Evolutionary conservation across 1,140 invertebrate species (phyloP), one percentile per base, ranked within the genome.

Genomic region (Hyles euphorbiae): DNA sequence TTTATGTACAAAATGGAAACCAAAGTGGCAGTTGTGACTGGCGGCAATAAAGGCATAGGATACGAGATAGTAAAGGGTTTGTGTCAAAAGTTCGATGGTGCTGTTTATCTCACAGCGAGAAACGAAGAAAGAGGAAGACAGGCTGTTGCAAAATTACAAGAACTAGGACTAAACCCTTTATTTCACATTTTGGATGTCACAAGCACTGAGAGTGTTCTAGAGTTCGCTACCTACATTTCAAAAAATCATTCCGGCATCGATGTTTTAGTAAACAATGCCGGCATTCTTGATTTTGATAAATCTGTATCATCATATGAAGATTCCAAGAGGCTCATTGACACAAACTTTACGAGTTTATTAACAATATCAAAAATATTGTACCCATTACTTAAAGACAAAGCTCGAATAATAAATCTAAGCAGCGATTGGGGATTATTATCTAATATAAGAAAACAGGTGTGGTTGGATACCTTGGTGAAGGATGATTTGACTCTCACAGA

Each of bases 261-360:
- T 90, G 79, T 97, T 51, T 84, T 97, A 3, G 92, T 97, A 48
- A 97, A 97, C 83, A 97, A 97, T 90, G 96, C 96, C 65, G 96
- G 92, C 2, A 95, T 96, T 65, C 92, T 94, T 33, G 96, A 93
- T 83, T 83, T 84, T 59, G 86, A 87, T 69, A 91, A 93, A 12
- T 90, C 91, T 5, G 92, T 92, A 67, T 92, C 94, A 36, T 92
- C 94, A 65, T 78, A 82, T 49, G 90, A 92, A 65, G 94, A 96
- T 88, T 94, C 94, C 4, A 92, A 93, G 71, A 90, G 92, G 61
- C 94, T 95, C 2, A 81, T 94, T 2, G 85, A 87, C 61, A 92
- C 93, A 5, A 96, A 96, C 83, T 95, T 93, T 82, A 93, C 92
- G 71, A 91, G 90, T 48, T 91, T 93, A 12, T 68, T 94, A 46